A percentile compares a stretch with the other conserved stretches of the same genome.
Conservation (phyloP, 2,888 invertebrate species). For the Melikaiella ostensackeni region DNA sequence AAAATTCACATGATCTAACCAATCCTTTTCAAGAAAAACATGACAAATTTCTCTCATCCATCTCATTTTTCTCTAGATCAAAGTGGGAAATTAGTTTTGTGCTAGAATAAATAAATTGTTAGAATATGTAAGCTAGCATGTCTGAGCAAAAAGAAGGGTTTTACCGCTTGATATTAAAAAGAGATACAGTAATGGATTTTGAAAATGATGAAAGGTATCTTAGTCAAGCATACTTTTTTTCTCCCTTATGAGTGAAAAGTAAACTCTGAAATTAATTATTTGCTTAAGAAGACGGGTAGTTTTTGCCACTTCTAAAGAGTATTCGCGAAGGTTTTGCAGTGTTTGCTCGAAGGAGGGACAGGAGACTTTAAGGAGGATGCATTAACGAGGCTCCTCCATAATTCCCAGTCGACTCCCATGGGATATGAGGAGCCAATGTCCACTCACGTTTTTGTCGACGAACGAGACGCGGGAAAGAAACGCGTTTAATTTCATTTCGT, state of each 20-base stretch:
- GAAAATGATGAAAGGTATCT: neutral
- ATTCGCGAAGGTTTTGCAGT: neutral
- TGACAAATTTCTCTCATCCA: no score
- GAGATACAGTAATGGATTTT: neutral
- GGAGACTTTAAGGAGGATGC: constrained; percentile 10
- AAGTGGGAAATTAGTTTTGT: no score
- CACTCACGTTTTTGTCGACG: constrained; percentile 66
- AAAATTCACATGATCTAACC: no score
- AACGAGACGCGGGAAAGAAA: constrained; percentile 62
- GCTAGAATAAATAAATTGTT: no score
- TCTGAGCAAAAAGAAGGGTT: no score
- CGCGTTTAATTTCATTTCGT: constrained; percentile 66
- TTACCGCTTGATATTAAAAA: no score
- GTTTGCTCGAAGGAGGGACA: constrained; percentile 10
- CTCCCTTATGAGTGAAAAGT: neutral
- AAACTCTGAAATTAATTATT: neutral
- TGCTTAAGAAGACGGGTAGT: constrained; percentile 4
- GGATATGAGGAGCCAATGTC: constrained; percentile 53
- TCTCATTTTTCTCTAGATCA: no score
- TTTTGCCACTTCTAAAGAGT: constrained; percentile 9
- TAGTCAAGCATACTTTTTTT: neutral
- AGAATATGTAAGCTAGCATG: no score
- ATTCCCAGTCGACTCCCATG: constrained; percentile 1
- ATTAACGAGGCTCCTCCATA: constrained; percentile 23
- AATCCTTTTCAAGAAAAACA: no score